Conservation (phyloP, 2,888 invertebrate genomes). For the Cotesia congregata region DNA sequence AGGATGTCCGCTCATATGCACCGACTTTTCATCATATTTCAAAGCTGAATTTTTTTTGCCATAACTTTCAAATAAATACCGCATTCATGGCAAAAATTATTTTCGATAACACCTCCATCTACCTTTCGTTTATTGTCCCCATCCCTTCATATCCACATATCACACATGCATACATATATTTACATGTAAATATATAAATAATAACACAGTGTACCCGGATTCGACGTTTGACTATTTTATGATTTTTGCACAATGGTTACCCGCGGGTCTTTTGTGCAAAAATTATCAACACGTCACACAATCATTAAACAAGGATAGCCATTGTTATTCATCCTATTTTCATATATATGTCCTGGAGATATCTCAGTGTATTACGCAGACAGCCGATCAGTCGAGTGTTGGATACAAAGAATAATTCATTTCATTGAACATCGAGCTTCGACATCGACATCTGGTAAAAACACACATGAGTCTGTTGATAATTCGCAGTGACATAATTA, state of each 20-base stretch:
- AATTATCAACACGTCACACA: slow-evolving; percentile 70
- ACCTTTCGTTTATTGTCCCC: neutral
- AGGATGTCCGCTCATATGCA: slow-evolving; percentile 39
- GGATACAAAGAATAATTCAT: slow-evolving; percentile 57
- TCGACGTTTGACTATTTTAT: slow-evolving; percentile 35
- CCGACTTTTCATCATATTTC: slow-evolving; percentile 22
- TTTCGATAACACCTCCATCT: neutral
- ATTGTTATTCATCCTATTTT: neutral
- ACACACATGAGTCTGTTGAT: neutral
- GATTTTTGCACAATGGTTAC: slow-evolving; percentile 66
- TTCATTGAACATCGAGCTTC: slow-evolving; percentile 2
- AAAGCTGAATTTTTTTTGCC: slow-evolving; percentile 3
- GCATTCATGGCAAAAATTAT: neutral
- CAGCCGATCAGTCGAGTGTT: neutral
- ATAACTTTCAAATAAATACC: neutral
- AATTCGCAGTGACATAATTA: neutral
- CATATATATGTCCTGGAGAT: slow-evolving; percentile 14
- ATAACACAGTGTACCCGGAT: neutral
- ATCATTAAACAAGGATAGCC: slow-evolving; percentile 51
- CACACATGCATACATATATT: neutral
- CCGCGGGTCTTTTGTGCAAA: slow-evolving; percentile 63
- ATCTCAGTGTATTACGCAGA: neutral
- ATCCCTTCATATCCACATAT: neutral
- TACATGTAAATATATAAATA: neutral
- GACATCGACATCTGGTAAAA: slow-evolving; percentile 12